Evolutionary conservation across 2,113 vertebrate species (phyloP).

Genomic region (Turnix velox): DNA sequence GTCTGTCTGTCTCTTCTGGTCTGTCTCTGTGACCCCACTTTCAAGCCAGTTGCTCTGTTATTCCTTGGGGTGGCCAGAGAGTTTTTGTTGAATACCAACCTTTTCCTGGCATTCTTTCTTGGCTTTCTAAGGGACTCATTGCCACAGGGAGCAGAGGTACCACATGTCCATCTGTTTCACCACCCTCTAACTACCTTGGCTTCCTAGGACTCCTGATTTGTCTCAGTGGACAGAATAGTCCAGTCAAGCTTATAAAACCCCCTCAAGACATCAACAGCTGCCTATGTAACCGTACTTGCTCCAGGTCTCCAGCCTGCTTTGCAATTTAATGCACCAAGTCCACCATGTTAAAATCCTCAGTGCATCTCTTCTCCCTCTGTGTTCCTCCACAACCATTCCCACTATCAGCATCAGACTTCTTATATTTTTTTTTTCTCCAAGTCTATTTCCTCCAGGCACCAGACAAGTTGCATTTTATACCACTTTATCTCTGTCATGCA

Average conservation of each 20-base stretch:
- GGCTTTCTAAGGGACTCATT: background rate
- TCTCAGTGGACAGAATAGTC: background rate
- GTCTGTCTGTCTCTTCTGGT: background rate
- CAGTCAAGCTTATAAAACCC: background rate
- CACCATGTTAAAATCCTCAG: background rate
- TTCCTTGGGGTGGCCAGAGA: background rate
- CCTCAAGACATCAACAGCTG: background rate
- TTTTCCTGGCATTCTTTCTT: background rate
- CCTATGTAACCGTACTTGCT: accelerated
- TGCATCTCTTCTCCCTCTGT: accelerated
- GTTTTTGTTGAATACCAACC: accelerated
- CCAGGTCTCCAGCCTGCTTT: background rate
- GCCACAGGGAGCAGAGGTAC: accelerated
- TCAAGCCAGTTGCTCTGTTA: accelerated
- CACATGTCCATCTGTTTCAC: background rate
- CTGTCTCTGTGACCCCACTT: background rate
- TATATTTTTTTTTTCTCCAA: background rate
- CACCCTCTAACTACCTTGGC: accelerated
- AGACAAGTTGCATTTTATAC: background rate
- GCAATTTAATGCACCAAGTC: background rate
- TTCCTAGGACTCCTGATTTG: background rate
- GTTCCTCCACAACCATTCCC: background rate
- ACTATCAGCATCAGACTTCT: background rate
- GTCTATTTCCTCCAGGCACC: background rate
- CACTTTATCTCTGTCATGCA: background rate